phyloP scores from a whole-genome alignment of 2,888 invertebrate genomes.

The Eurytoma californica region DNA sequence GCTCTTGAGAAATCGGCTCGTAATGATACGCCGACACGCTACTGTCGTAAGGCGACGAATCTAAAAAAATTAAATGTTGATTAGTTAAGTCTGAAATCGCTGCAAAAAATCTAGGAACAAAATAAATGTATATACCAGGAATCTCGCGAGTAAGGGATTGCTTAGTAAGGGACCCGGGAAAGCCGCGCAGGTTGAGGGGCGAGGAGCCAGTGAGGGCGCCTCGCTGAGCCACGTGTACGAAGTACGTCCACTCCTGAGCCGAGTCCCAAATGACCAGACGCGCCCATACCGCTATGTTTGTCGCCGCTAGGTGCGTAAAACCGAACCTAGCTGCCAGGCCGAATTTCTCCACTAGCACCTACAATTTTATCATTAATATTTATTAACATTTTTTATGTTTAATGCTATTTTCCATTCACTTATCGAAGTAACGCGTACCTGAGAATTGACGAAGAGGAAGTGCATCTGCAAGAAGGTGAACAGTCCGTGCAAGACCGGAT shows the following conservation, averaged over 20 bases:
- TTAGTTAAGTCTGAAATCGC: neutral
- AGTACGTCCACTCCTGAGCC: slow-evolving; percentile 77
- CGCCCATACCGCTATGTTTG: slow-evolving; percentile 77
- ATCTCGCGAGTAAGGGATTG: slow-evolving; percentile 66
- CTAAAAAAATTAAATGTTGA: slow-evolving; percentile 37
- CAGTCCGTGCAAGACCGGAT: slow-evolving; percentile 77
- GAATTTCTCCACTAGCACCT: slow-evolving; percentile 77
- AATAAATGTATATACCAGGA: slow-evolving; percentile 61
- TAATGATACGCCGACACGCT: slow-evolving; percentile 61
- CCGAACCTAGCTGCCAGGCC: slow-evolving; percentile 77
- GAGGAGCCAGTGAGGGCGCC: slow-evolving; percentile 69
- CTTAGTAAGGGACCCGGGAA: slow-evolving; percentile 73
- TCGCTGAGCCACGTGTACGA: slow-evolving; percentile 74
- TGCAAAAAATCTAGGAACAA: neutral
- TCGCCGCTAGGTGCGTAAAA: slow-evolving; percentile 77
- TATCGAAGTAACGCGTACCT: slow-evolving; percentile 67
- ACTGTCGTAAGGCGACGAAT: slow-evolving; percentile 34
- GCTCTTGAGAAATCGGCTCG: slow-evolving; percentile 74
- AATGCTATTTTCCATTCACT: neutral
- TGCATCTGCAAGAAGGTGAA: slow-evolving; percentile 79
- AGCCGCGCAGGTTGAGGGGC: slow-evolving; percentile 74
- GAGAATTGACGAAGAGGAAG: slow-evolving; percentile 78
- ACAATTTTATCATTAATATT: slow-evolving; percentile 9
- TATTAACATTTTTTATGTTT: neutral
- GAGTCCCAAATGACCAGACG: slow-evolving; percentile 77